Evolutionary conservation across 2,797 vertebrate species (phyloP).

Genomic region (Martes flavigula): DNA sequence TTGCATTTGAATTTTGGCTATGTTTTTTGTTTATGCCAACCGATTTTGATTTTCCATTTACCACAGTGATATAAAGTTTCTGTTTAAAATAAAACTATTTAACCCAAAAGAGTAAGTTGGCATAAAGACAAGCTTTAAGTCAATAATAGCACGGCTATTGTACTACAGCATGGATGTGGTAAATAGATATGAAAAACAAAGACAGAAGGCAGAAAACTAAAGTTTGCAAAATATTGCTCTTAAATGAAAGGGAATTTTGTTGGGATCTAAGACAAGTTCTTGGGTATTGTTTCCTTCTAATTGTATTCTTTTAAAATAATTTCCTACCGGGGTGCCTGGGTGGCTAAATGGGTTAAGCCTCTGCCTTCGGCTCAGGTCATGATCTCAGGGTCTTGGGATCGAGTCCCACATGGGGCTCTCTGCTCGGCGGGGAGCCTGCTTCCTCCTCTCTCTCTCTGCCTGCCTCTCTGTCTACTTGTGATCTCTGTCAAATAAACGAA

Average conservation of each 20-base stretch:
- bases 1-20: not conserved
- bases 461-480: too few species aligned
- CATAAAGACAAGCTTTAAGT: not conserved
- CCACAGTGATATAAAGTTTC: not conserved
- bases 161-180: not conserved
- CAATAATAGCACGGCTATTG: not conserved
- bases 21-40: not conserved
- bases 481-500: too few species aligned
- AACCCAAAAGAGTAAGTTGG: not conserved
- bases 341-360: too few species aligned
- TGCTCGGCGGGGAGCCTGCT: too few species aligned
- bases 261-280: not conserved
- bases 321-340: not conserved
- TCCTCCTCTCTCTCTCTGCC: too few species aligned
- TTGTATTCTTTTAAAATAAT: slow-evolving; percentile 18
- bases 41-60: not conserved
- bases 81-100: slow-evolving; percentile 1
- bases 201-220: not conserved
- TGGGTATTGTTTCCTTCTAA: not conserved
- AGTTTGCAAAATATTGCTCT: not conserved
- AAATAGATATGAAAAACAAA: not conserved
- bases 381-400: too few species aligned
- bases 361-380: too few species aligned
- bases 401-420: too few species aligned
- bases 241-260: slow-evolving; percentile 7